Conservation (phyloP, 2,797 vertebrate species). For the Mustela erminea region DNA sequence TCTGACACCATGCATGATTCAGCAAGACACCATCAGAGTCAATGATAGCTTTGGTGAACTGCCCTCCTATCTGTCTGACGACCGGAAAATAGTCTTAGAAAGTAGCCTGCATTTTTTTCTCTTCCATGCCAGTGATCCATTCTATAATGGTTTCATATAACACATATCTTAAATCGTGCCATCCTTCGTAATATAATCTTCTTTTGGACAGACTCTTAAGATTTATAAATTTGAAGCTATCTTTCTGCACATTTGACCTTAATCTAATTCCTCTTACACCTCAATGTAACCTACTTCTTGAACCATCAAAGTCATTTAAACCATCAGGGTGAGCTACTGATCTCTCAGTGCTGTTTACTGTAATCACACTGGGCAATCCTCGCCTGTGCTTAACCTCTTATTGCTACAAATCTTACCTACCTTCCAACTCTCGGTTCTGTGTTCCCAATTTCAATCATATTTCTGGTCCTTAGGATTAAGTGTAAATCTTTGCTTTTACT, state of each 20-base stretch:
- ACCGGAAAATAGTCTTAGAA: constrained; percentile 42
- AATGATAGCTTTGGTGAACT: constrained; percentile 61
- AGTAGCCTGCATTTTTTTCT: not conserved
- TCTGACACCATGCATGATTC: constrained; percentile 75
- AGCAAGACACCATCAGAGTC: constrained; percentile 50
- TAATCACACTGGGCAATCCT: not conserved
- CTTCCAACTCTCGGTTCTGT: not conserved
- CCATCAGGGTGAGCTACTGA: constrained; percentile 12
- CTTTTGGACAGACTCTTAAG: constrained; percentile 20
- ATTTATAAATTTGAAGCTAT: constrained; percentile 14
- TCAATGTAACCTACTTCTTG: constrained; percentile 24
- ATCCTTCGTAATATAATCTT: constrained; percentile 27
- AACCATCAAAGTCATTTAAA: constrained; percentile 14
- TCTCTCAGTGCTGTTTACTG: not conserved
- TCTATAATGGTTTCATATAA: not conserved
- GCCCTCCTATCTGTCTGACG: not conserved
- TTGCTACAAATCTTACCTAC: not conserved
- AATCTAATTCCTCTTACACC: constrained; percentile 50
- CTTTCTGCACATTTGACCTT: constrained; percentile 45
- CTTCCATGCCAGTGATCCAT: not conserved
- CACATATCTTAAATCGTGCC: not conserved
- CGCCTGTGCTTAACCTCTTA: not conserved
- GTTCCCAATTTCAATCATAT: not conserved
- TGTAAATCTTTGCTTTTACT: constrained; percentile 27
- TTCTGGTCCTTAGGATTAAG: not conserved